A percentile compares a stretch with the other conserved stretches of the same genome.
phyloP scores from a whole-genome alignment of 1,140 invertebrate genomes.

The Caenorhabditis tropicalis region DNA sequence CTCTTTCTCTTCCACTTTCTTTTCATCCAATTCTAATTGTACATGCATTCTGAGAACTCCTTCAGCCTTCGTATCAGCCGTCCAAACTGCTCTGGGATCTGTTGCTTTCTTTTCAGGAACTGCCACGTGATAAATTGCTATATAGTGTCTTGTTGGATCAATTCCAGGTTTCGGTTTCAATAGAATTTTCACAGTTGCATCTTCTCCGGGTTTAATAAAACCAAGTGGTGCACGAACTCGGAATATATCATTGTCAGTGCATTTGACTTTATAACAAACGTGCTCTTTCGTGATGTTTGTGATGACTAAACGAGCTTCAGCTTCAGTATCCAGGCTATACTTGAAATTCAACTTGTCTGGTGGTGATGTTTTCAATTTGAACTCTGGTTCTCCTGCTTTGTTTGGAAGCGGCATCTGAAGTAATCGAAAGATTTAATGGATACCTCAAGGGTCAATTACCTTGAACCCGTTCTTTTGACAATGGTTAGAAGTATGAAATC shows the following conservation, averaged over 20 bases:
- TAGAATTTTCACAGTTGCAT: slow-evolving; percentile 48
- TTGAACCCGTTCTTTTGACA: slow-evolving; percentile 4
- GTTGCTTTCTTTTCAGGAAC: slow-evolving; percentile 57
- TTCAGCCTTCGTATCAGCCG: background rate
- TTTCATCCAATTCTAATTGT: background rate
- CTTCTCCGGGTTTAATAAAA: slow-evolving; percentile 54
- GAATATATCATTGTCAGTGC: slow-evolving; percentile 66
- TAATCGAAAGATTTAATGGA: background rate
- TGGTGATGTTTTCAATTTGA: background rate
- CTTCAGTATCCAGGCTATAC: background rate
- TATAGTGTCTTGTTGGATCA: slow-evolving; percentile 64
- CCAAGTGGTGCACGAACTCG: slow-evolving; percentile 64
- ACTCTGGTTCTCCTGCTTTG: slow-evolving; percentile 13
- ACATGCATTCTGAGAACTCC: slow-evolving; percentile 23
- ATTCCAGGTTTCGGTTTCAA: slow-evolving; percentile 62
- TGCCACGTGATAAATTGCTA: slow-evolving; percentile 62
- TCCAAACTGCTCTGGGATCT: slow-evolving; percentile 41
- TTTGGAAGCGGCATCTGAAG: slow-evolving; percentile 38
- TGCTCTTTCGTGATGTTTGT: background rate
- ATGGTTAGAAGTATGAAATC: slow-evolving; percentile 30
- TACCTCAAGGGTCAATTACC: background rate
- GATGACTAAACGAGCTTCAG: background rate
- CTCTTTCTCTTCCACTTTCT: slow-evolving; percentile 50
- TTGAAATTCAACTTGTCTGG: background rate
- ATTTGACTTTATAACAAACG: slow-evolving; percentile 60